Conservation (phyloP, 2,113 vertebrate genomes). For the Rhinolophus ferrumequinum region DNA sequence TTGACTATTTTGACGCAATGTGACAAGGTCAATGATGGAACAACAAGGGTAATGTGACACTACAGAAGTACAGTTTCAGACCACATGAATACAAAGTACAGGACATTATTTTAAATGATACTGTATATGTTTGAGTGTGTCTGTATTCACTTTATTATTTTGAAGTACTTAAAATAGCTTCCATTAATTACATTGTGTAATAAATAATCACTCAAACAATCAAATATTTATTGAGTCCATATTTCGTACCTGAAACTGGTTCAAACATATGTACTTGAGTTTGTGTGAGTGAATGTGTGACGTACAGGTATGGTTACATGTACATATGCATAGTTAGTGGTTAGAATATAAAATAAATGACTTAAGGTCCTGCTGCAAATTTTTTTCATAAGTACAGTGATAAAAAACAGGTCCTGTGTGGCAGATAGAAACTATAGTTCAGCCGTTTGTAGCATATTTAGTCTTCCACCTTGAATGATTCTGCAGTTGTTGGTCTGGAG, state of each 20-base stretch:
- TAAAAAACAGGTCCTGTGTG: neutral
- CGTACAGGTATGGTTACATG: neutral
- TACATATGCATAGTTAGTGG: neutral
- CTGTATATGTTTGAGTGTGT: neutral
- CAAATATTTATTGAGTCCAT: neutral
- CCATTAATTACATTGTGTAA: neutral
- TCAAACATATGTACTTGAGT: neutral
- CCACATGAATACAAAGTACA: neutral
- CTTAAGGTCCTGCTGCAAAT: neutral
- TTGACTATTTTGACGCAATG: neutral
- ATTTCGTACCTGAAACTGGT: neutral
- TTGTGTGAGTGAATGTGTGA: neutral
- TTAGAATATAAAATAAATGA: neutral
- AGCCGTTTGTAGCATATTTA: neutral
- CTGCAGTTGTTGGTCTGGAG: neutral
- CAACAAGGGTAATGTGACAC: neutral
- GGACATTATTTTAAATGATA: neutral
- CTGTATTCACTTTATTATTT: neutral
- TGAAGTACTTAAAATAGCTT: neutral
- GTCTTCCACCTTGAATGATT: neutral
- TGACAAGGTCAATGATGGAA: neutral
- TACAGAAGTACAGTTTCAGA: neutral
- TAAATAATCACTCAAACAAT: neutral
- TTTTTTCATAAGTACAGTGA: slow-evolving; percentile 3
- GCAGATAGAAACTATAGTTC: neutral